Base-by-base conservation (phyloP, 1,140 invertebrate genomes). In the Brachionus manjavacas region DNA sequence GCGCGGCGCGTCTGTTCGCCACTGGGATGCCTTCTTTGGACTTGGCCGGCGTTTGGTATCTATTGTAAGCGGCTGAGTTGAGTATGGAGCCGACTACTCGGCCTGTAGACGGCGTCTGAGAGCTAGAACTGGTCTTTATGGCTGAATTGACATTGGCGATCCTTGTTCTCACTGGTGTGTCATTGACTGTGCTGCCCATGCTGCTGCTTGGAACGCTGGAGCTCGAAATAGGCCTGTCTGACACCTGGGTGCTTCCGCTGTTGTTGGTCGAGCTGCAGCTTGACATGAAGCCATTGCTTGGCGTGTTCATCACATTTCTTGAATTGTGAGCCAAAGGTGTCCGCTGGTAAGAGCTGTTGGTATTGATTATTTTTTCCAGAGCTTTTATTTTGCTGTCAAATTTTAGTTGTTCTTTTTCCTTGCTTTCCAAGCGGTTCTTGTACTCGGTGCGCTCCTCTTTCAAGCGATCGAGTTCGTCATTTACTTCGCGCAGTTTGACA, bases 1-100 rank as follows among this genome's bases (percentile, higher is more conserved):
- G 90, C 8, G 14, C 60, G 6, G 66, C 43, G 6, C 64, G 66
- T 74, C 72, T 46, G 46, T 74, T 74, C 9, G 83, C 66, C 4
- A 68, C 66, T 31, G 81, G 66, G 12, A 80, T 43, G 25, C 72
- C 72, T 14, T 76, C 72, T 76, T 76, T 76, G 20, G 43, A 9
- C 8, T 76, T 76, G 8, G 41, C 43, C 8, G 72, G 72, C 12
- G 72, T 76, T 49, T 76, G 72, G 14, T 76, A 76, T 12, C 72
- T 20, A 12, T 76, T 76, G 14, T 76, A 76, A 46, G 72, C 72
- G 20, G 72, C 72, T 25, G 72, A 76, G 16, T 76, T 76, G 41
- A 76, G 46, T 3, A 76, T 76, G 16, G 72, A 76, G 16, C 72
- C 72, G 12, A 76, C 72, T 4, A 76, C 72, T 16, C 72, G 39